Evolutionary conservation across 2,797 vertebrate genomes (phyloP), one percentile per base, ranked within the genome.

Genomic region (Semotilus atromaculatus): DNA sequence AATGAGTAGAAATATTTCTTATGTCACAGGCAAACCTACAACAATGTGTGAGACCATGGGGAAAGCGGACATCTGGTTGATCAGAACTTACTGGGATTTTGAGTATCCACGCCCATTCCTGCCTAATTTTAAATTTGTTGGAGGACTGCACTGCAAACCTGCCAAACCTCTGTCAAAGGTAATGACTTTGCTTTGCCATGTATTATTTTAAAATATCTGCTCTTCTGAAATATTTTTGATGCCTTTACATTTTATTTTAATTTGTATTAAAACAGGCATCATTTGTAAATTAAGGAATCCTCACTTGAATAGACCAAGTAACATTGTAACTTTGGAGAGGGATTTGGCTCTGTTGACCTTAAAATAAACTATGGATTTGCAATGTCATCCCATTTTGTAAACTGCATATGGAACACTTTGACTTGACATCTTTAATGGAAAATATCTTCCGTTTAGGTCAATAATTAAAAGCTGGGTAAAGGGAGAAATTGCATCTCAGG

Each of bases 81-180:
- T 98, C 29, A 90, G 96, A 77, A 97, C 96, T 1, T 97, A 96
- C 70, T 98, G 97, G 97, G 97, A 98, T 89, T 92, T 98, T 38
- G 97, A 97, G 92, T 97, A 96, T 86, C 96, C 97, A 40, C 95
- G 95, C 0, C 97, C 97, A 34, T 84, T 93, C 16, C 93, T 96
- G 62, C 97, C 96, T 29, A 97, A 97, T 89, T 98, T 98, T 86
- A 94, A 96, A 76, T 96, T 96, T 68, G 96, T 98, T 19, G 97
- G 97, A 83, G 97, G 97, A 58, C 91, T 98, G 67, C 97, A 97
- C 13, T 98, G 97, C 82, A 94, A 94, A 91, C 96, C 96, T 4
- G 95, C 96, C 82, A 96, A 96, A 83, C 94, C 94, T 0, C 90
- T 98, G 87, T 94, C 96, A 87, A 91, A 95, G 92, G 96, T 97